Conservation (phyloP, 2,888 invertebrate species). For the Odontocerum albicorne region DNA sequence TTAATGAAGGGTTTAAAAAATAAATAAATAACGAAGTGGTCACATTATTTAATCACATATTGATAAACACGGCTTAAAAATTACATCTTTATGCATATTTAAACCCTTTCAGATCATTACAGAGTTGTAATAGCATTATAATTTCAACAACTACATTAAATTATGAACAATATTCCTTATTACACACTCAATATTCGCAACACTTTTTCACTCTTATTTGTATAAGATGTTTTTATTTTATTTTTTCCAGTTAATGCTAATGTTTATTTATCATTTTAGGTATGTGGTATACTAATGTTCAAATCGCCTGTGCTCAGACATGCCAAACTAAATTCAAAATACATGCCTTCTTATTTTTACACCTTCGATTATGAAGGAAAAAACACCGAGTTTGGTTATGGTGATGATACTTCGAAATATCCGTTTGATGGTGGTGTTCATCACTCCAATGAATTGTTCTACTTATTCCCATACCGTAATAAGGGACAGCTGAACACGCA, state of each 20-base stretch:
- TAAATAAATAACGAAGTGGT: no score
- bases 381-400: conserved; percentile 49
- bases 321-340: conserved; percentile 44
- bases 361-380: conserved; percentile 53
- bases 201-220: background rate
- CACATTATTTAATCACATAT: no score
- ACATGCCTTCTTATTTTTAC: conserved; percentile 48
- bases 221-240: background rate
- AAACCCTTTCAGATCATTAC: no score
- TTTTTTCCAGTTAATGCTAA: no score
- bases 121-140: no score
- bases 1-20: no score
- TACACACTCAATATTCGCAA: no score
- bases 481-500: conserved; percentile 42
- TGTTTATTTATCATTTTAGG: conserved; percentile 41
- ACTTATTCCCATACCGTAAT: conserved; percentile 54
- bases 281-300: conserved; percentile 48
- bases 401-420: conserved; percentile 45
- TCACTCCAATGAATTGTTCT: conserved; percentile 63
- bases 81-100: no score
- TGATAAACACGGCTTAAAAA: no score
- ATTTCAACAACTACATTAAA: no score
- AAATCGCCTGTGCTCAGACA: conserved; percentile 51
- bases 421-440: conserved; percentile 56
- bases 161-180: no score